Evolutionary conservation across 2,888 invertebrate genomes (phyloP).

Genomic region (Tenthredo livida): DNA sequence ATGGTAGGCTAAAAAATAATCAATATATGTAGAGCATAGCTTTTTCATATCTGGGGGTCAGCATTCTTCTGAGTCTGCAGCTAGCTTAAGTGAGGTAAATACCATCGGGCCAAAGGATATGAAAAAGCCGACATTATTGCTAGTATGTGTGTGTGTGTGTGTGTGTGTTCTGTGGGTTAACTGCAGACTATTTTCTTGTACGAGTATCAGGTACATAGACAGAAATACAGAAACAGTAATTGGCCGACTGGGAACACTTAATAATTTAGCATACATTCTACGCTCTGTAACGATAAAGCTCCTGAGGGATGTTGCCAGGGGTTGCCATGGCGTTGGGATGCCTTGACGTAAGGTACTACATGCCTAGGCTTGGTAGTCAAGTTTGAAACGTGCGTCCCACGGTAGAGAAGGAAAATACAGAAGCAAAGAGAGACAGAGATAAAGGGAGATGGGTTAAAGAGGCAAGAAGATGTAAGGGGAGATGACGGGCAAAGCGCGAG

Average conservation of each 20-base stretch:
- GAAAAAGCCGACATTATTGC: conserved; percentile 31
- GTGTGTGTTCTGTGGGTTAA: conserved; percentile 22
- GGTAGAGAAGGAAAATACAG: neutral
- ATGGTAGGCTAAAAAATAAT: neutral
- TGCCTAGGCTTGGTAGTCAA: conserved; percentile 29
- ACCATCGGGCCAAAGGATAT: conserved; percentile 26
- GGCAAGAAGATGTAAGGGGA: conserved; percentile 32
- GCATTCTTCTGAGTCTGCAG: conserved; percentile 5
- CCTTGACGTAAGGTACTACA: conserved; percentile 27
- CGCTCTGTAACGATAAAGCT: conserved; percentile 48
- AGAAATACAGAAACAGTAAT: conserved; percentile 61
- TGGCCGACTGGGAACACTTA: conserved; percentile 68
- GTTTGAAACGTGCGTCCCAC: conserved; percentile 45
- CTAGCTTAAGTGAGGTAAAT: conserved; percentile 21
- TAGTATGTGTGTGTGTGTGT: neutral
- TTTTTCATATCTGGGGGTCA: neutral
- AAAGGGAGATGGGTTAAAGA: conserved; percentile 13
- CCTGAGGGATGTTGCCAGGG: conserved; percentile 46
- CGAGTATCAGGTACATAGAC: conserved; percentile 23
- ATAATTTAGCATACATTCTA: conserved; percentile 68
- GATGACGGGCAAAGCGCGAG: neutral
- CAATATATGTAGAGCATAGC: neutral
- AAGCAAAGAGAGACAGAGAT: neutral
- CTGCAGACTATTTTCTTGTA: conserved; percentile 36
- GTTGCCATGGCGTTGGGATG: conserved; percentile 36